phyloP scores from a whole-genome alignment of 1,140 invertebrate species.

The Philopotamus ludificatus region DNA sequence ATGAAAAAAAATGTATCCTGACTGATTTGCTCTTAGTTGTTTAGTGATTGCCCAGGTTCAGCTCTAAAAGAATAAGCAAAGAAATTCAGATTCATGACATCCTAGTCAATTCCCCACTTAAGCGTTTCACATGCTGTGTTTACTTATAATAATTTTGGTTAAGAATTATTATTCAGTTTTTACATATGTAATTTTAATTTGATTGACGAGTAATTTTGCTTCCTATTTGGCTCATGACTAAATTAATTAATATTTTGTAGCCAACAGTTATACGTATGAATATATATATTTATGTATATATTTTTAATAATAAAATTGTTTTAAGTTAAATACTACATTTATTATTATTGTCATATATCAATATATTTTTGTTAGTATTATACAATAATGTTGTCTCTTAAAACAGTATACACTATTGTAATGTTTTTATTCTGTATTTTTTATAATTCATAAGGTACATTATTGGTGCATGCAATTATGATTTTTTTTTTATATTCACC shows the following conservation, averaged over 20 bases:
- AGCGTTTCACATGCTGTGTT: not conserved
- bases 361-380: constrained; percentile 42
- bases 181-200: too few relatives aligned
- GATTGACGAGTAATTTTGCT: too few relatives aligned
- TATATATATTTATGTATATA: not conserved
- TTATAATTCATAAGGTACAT: constrained; percentile 20
- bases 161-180: constrained; percentile 15
- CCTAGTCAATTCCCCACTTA: not conserved
- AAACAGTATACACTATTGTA: not conserved
- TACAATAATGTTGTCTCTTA: constrained; percentile 22
- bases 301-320: constrained; percentile 16
- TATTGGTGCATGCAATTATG: constrained; percentile 14
- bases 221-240: too few relatives aligned
- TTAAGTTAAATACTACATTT: constrained; percentile 21
- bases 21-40: too few relatives aligned
- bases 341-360: constrained; percentile 29
- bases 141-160: constrained; percentile 3
- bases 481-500: too few relatives aligned
- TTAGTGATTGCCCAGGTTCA: too few relatives aligned
- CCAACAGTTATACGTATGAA: not conserved
- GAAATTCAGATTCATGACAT: too few relatives aligned
- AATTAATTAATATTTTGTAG: not conserved
- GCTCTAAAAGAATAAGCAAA: too few relatives aligned
- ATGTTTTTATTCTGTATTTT: constrained; percentile 31
- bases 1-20: too few relatives aligned